A percentile compares a stretch with the other conserved stretches of the same genome.
These are phyloP conservation scores for Nycteola revayana DNA, from an alignment of 2,888 invertebrate species.

Conservation along the genomic window DNA sequence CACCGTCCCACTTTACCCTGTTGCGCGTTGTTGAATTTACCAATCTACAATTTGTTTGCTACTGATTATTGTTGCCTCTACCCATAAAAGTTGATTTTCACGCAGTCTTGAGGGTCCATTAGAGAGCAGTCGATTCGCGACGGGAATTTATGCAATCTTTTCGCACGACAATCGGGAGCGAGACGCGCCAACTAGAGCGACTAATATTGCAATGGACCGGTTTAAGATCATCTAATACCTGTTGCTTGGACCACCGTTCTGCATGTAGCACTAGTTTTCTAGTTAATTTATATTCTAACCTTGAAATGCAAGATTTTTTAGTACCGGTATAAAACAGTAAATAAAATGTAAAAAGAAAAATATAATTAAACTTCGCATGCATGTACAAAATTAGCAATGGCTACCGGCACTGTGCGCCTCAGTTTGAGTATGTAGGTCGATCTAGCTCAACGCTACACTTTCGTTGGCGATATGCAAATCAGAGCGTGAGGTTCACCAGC, in stretches of 20 bases:
- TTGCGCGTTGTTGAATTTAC: constrained; percentile 48
- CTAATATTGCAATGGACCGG: constrained; percentile 68
- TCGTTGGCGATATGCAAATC: constrained; percentile 73
- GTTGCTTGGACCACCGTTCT: constrained; percentile 38
- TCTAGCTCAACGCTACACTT: constrained; percentile 64
- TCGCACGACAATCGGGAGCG: constrained; percentile 77
- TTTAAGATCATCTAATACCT: constrained; percentile 49
- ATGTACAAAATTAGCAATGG: constrained; percentile 19
- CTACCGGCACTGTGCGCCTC: constrained; percentile 17
- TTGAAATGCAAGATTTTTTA: constrained; percentile 30
- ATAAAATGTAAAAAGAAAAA: constrained; percentile 9
- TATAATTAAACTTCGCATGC: background rate
- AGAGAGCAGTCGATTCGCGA: constrained; percentile 53
- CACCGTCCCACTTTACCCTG: constrained; percentile 55
- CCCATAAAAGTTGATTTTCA: constrained; percentile 62
- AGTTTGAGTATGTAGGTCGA: constrained; percentile 47
- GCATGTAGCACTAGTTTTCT: constrained; percentile 49
- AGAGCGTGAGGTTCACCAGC: constrained; percentile 57
- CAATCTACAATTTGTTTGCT: constrained; percentile 61
- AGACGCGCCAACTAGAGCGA: constrained; percentile 70
- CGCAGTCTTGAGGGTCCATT: constrained; percentile 54
- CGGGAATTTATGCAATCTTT: constrained; percentile 58
- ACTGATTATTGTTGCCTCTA: constrained; percentile 61
- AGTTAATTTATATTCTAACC: constrained; percentile 38
- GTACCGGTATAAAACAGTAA: constrained; percentile 13